phyloP scores from a whole-genome alignment of 1,140 invertebrate genomes.

The Idris sp. region DNA sequence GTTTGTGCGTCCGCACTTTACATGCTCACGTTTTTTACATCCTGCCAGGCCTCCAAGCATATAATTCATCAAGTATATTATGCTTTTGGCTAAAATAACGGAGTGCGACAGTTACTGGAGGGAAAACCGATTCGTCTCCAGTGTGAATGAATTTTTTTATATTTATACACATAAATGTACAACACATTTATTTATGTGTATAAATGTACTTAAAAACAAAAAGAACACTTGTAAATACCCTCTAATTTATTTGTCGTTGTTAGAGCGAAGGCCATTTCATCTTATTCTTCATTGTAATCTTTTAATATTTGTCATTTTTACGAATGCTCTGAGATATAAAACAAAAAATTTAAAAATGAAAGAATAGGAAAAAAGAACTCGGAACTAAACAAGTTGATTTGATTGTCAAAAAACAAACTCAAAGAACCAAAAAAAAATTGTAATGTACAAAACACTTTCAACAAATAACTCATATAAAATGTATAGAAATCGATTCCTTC shows the following conservation, averaged over 20 bases:
- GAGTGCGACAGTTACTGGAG: slow-evolving; percentile 15
- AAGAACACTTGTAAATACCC: slow-evolving; percentile 56
- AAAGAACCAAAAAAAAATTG: too few species aligned
- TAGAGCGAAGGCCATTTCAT: slow-evolving; percentile 54
- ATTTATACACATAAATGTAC: too few species aligned
- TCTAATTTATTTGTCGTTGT: slow-evolving; percentile 63
- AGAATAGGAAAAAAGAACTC: slow-evolving; percentile 10
- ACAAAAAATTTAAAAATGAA: slow-evolving; percentile 10
- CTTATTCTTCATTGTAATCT: slow-evolving; percentile 49
- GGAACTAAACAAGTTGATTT: too few species aligned
- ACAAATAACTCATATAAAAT: too few species aligned
- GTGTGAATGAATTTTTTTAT: too few species aligned
- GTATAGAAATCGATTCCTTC: too few species aligned
- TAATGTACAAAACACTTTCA: too few species aligned
- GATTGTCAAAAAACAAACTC: too few species aligned
- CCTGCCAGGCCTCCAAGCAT: slow-evolving; percentile 72
- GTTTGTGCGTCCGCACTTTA: slow-evolving; percentile 68
- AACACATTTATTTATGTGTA: too few species aligned
- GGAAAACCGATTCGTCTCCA: slow-evolving; percentile 10
- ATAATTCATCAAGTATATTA: slow-evolving; percentile 71
- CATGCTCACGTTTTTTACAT: slow-evolving; percentile 72
- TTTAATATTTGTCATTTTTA: slow-evolving; percentile 53
- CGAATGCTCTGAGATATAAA: slow-evolving; percentile 26
- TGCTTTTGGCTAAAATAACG: slow-evolving; percentile 66
- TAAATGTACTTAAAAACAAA: slow-evolving; percentile 20